Evolutionary conservation across 92 coral and sea anemone species (phyloP), one percentile per base, ranked within the genome.

Genomic region (Blastomussa wellsi): DNA sequence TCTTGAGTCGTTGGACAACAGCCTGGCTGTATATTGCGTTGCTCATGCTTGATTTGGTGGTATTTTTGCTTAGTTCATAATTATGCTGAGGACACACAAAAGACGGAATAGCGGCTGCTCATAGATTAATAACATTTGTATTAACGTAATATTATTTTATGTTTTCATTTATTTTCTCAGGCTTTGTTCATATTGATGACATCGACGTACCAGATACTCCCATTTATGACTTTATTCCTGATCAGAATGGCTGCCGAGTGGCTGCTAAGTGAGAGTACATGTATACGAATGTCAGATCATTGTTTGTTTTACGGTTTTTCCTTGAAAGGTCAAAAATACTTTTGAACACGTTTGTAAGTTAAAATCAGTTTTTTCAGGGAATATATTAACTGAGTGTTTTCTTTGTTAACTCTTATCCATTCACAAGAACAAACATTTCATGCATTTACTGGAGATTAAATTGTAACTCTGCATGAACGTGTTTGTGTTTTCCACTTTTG

Each of bases 161-260:
- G 29, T 49, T 19, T 44, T 69, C 3, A 17, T 69, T 47, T 32
- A 16, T 35, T 32, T 51, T 44, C 19, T 24, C 59, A 81, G 85
- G 86, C 74, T 62, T 82, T 16, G 68, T 82, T 13, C 86, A 82
- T 52, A 82, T 82, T 82, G 86, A 82, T 82, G 86, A 82, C 78
- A 82, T 82, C 78, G 52, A 52, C 15, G 53, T 82, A 14, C 70
- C 86, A 71, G 77, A 49, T 52, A 24, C 51, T 22, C 59, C 69
- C 12, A 71, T 82, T 33, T 26, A 22, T 49, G 86, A 82, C 78
- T 82, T 82, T 39, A 26, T 82, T 51, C 86, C 86, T 47, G 52
- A 82, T 73, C 33, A 72, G 14, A 72, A 52, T 71, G 86, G 79
- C 22, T 82, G 86, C 55, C 72, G 52, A 71, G 86, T 82, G 86